Evolutionary conservation across 2,888 invertebrate genomes (phyloP), one percentile per base, ranked within the genome.

Genomic region (Platycheirus rosarum): DNA sequence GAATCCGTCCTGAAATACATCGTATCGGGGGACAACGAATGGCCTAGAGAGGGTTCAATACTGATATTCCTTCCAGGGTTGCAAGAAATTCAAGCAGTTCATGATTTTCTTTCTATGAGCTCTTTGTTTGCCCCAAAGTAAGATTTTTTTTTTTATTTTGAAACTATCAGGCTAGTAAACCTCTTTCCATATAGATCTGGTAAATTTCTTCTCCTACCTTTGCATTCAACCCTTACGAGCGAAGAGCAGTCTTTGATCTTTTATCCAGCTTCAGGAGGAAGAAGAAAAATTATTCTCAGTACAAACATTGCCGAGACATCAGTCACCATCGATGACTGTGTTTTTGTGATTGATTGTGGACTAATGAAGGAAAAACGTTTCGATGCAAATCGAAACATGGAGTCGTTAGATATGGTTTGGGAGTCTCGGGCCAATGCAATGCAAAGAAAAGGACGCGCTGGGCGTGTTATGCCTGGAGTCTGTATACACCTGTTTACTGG

Each of bases 251-350:
- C 94, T 0, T 89, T 93, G 42, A 95, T 97, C 18, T 93, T 92
- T 87, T 93, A 93, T 86, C 94, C 93, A 85, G 93, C 95, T 0
- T 93, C 93, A 32, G 89, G 91, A 0, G 95, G 95, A 0, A 93
- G 93, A 16, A 92, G 98, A 35, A 98, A 98, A 92, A 96, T 98
- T 75, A 95, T 97, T 0, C 91, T 98, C 0, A 94, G 94, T 2
- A 98, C 98, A 0, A 98, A 98, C 88, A 96, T 98, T 79, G 98
- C 98, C 0, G 98, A 98, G 91, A 98, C 98, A 0, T 97, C 97
- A 0, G 94, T 98, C 6, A 98, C 98, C 5, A 97, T 98, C 80
- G 97, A 98, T 87, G 98, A 98, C 91, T 97, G 98, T 86, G 97
- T 97, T 0, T 98, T 95, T 88, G 98, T 98, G 0, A 93, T 98